These are phyloP conservation scores for Acanthopleura granulata DNA, from an alignment of 2,888 invertebrate species.

Conservation along the genomic window DNA sequence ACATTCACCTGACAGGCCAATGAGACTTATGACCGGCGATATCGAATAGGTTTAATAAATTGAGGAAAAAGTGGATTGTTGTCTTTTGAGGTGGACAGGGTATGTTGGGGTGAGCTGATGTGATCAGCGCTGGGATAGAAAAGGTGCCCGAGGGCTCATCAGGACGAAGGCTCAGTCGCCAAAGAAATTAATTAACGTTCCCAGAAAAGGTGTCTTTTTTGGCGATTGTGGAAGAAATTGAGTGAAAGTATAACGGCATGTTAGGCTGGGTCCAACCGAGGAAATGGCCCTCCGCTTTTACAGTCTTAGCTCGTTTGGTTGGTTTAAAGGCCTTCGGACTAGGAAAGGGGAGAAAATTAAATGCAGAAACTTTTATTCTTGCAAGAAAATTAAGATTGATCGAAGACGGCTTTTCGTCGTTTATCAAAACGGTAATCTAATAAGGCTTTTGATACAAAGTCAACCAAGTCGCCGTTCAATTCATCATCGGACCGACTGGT, in stretches of 20 bases:
- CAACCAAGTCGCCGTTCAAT: slow-evolving; percentile 16
- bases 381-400: slow-evolving; percentile 16
- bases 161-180: too few species aligned
- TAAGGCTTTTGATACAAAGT: slow-evolving; percentile 17
- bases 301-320: background rate
- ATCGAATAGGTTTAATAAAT: background rate
- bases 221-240: slow-evolving; percentile 1
- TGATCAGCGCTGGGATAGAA: too few species aligned
- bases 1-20: too few species aligned
- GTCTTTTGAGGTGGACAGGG: background rate
- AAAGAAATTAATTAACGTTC: slow-evolving; percentile 10
- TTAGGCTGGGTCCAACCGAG: background rate
- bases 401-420: slow-evolving; percentile 5
- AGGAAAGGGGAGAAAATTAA: slow-evolving; percentile 14
- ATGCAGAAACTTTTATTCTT: slow-evolving; percentile 17
- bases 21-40: too few species aligned
- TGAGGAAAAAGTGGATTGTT: background rate
- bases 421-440: slow-evolving; percentile 16
- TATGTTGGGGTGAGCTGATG: too few species aligned
- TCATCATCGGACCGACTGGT: slow-evolving; percentile 12
- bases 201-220: slow-evolving; percentile 12
- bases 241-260: background rate
- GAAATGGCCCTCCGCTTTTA: background rate
- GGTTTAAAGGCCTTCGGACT: background rate
- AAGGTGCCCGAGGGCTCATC: too few species aligned